Conservation (phyloP, 2,113 vertebrate genomes). For the Paralichthys olivaceus region DNA sequence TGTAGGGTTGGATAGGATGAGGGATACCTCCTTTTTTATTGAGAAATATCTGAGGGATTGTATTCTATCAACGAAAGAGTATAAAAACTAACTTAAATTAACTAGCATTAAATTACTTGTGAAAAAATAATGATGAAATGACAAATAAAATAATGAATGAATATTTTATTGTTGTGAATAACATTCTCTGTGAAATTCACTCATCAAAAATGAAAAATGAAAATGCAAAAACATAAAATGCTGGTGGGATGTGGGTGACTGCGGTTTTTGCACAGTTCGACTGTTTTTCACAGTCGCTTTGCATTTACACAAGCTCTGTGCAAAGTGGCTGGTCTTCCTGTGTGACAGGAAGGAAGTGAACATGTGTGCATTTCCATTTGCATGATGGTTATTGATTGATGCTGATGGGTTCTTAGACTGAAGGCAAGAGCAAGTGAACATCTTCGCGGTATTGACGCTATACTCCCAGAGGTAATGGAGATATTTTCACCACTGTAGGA, state of each 20-base stretch:
- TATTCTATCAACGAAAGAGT: no score
- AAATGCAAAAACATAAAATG: no score
- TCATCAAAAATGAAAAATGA: no score
- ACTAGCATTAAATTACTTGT: no score
- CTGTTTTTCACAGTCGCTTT: background rate
- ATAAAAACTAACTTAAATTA: no score
- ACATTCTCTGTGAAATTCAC: no score
- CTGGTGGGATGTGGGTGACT: no score
- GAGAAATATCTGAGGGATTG: no score
- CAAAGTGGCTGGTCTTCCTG: background rate
- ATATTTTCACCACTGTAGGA: background rate
- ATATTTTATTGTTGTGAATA: background rate
- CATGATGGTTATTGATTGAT: conserved; percentile 40
- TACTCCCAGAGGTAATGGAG: background rate
- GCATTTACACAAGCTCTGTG: background rate
- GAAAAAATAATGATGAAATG: background rate
- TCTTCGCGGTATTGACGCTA: conserved; percentile 10
- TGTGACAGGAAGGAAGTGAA: conserved; percentile 20
- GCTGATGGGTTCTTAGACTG: conserved; percentile 21
- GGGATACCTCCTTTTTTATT: no score
- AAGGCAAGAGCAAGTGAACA: background rate
- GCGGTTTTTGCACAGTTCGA: no score
- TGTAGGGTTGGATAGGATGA: no score
- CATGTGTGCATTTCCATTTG: background rate
- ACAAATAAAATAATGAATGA: background rate